Base-by-base conservation (phyloP, 2,888 invertebrate species). In the Lasioglossum calceatum region DNA sequence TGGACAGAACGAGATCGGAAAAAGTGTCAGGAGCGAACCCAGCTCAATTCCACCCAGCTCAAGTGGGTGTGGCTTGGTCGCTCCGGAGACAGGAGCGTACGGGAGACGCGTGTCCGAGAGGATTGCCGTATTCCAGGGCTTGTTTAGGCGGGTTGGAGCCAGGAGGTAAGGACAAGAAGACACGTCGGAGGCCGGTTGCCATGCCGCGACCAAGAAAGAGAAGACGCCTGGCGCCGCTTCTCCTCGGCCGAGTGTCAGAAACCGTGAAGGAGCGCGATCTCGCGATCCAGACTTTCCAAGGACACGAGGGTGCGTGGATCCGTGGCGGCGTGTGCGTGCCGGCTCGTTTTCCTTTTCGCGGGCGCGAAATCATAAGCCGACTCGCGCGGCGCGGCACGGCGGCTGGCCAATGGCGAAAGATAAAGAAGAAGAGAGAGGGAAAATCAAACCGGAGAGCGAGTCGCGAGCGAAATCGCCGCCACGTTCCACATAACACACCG, bases 211-310 rank as follows among this genome's bases (percentile, higher is more conserved):
- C 77, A 54, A 54, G 54, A 54, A 77, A 80, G 80, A 78, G 50
- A 10, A 42, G 39, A 42, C 39, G 50, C 44, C 19, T 32, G 71
- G 58, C 79, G 70, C 16, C n/a, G 70, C 73, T 74, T 23, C 42
- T 44, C 32, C 39, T 71, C 75, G 77, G 50, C 76, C 82, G 77
- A 90, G 87, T 91, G 92, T 89, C 92, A 92, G 93, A 92, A 93
- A 92, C 91, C 92, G 92, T 92, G 93, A 93, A 93, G 92, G 83
- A 89, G 89, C 87, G 39, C 70, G 36, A 85, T 88, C 86, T 84
- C 84, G 89, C 81, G 90, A 84, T 87, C 90, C 89, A 76, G 87
- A 87, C 90, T 91, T 85, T 91, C 88, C 91, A 91, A 91, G 91
- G 91, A 89, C 92, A 89, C 91, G 88, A 86, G 88, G 88, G 88